Conservation (phyloP, 2,113 vertebrate species). For the Struthio camelus region DNA sequence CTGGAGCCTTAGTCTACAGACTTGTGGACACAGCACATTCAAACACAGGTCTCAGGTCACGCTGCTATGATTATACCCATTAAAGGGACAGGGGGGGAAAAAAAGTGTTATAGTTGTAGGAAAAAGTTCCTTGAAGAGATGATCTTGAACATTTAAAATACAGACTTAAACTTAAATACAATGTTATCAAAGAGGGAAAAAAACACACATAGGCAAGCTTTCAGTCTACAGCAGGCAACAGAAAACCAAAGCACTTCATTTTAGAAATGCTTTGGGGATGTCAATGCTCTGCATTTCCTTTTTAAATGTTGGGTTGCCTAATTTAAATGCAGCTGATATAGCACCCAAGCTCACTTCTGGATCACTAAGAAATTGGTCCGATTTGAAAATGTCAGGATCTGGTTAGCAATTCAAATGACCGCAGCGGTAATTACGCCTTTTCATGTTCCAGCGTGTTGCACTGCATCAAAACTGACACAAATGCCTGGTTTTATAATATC, state of each 20-base stretch:
- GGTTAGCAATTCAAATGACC: conserved; percentile 87
- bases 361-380: conserved; percentile 74
- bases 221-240: background rate
- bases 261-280: background rate
- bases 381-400: conserved; percentile 86
- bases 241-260: background rate
- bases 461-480: conserved; percentile 82
- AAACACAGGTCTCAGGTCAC: background rate
- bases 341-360: conserved; percentile 63
- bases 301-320: conserved; percentile 7
- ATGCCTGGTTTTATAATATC: conserved; percentile 80
- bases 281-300: background rate
- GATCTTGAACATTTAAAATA: background rate
- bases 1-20: background rate
- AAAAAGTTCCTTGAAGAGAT: background rate
- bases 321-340: conserved; percentile 70
- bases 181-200: background rate
- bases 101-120: background rate
- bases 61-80: rapidly evolving
- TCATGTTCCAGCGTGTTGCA: conserved; percentile 80
- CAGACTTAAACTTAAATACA: background rate
- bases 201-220: background rate
- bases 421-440: conserved; percentile 81
- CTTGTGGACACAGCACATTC: background rate
- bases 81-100: too few relatives aligned